These are phyloP conservation scores for Cyanistes caeruleus DNA, from an alignment of 2,113 vertebrate genomes.

Conservation along the genomic window DNA sequence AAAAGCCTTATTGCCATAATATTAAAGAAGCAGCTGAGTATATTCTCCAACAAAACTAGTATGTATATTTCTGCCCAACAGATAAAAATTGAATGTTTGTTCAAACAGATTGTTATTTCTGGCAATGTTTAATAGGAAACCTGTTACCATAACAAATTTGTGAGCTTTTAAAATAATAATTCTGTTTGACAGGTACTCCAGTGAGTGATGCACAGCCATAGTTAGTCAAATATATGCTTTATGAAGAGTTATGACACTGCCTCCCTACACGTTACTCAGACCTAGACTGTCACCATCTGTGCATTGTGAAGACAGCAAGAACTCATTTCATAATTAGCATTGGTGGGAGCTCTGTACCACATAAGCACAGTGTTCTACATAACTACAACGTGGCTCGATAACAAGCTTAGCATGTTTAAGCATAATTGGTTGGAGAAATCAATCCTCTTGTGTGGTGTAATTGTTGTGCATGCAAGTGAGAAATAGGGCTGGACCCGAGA, in stretches of 20 bases:
- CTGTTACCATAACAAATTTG: neutral
- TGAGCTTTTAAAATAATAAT: neutral
- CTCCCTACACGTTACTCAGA: neutral
- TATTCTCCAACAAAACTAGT: neutral
- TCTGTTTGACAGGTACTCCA: neutral
- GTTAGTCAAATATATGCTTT: neutral
- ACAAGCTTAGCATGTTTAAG: slow-evolving; percentile 50
- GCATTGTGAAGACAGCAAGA: neutral
- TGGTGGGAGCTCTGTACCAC: neutral
- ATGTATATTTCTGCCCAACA: neutral
- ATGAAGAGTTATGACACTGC: neutral
- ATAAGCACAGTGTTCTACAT: neutral
- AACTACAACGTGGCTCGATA: neutral
- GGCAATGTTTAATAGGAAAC: neutral
- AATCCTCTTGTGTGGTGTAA: neutral
- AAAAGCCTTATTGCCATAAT: neutral
- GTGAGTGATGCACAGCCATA: neutral
- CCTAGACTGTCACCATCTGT: slow-evolving; percentile 15
- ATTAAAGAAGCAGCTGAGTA: neutral
- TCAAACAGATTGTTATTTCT: neutral
- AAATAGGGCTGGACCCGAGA: neutral
- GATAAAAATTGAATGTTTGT: neutral
- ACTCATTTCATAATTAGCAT: neutral
- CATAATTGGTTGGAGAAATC: slow-evolving; percentile 51
- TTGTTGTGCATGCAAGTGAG: neutral